A percentile compares a stretch with the other conserved stretches of the same genome.
Evolutionary conservation across 2,797 vertebrate species (phyloP).

Genomic region (Pachyuromys duprasi): DNA sequence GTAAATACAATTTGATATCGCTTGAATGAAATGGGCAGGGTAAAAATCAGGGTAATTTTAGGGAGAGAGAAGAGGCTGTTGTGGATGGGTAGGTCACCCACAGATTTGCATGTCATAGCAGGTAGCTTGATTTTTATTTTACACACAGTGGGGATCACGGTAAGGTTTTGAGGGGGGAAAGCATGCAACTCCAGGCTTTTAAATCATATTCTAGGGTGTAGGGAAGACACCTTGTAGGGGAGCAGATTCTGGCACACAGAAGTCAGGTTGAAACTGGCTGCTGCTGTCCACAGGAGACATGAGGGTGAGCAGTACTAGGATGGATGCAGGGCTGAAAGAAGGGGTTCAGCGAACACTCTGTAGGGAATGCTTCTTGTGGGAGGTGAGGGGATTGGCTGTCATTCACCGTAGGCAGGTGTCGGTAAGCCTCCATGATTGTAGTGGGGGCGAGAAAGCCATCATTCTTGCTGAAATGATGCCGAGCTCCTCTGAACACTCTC

Average conservation of each 20-base stretch:
- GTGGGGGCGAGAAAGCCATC: neutral
- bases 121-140: slow-evolving; percentile 12
- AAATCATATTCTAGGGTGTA: neutral
- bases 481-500: neutral
- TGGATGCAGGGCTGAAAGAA: neutral
- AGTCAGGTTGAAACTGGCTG: neutral
- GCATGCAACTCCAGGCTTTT: neutral
- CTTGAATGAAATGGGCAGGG: neutral
- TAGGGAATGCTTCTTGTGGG: neutral
- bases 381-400: neutral
- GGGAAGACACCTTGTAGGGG: neutral
- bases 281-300: neutral
- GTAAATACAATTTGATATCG: neutral
- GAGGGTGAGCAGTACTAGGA: neutral
- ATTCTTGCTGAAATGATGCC: slow-evolving; percentile 22
- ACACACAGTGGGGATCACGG: neutral
- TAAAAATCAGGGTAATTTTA: neutral
- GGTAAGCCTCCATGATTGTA: neutral
- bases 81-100: neutral
- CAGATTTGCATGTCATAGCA: neutral
- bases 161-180: neutral
- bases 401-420: neutral
- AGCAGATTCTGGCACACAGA: neutral
- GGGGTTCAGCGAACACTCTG: neutral
- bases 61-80: neutral